A percentile compares a stretch with the other conserved stretches of the same genome.
phyloP scores from a whole-genome alignment of 2,113 vertebrate genomes.

The Mus pahari region DNA sequence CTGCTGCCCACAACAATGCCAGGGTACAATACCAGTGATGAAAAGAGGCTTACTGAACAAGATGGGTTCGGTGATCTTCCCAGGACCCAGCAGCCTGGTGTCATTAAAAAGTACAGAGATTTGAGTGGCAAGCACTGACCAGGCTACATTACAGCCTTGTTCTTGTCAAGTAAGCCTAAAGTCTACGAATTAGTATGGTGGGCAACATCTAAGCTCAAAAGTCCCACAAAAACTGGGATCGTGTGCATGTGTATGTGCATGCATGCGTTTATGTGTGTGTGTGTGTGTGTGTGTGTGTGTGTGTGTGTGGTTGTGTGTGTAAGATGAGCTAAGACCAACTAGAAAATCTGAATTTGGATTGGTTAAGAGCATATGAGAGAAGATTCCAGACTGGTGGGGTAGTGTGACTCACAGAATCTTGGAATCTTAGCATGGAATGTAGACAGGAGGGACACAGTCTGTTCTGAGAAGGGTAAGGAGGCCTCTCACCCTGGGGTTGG shows the following conservation, averaged over 20 bases:
- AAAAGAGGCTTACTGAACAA: not conserved
- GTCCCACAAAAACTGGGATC: accelerated
- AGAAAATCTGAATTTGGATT: not conserved
- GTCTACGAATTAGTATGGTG: not conserved
- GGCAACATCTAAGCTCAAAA: not conserved
- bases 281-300: not conserved
- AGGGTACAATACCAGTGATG: not conserved
- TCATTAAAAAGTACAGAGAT: not conserved
- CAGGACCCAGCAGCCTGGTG: not conserved
- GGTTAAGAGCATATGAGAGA: not conserved
- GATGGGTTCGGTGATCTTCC: not conserved
- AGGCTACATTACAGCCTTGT: accelerated
- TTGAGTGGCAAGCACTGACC: not conserved
- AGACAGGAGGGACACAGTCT: not conserved
- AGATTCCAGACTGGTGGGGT: conserved; percentile 38
- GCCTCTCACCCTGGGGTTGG: conserved; percentile 17
- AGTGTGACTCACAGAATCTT: conserved; percentile 74
- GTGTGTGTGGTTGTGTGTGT: not conserved
- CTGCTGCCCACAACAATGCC: not conserved
- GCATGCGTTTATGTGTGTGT: not conserved
- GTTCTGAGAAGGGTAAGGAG: conserved; percentile 63
- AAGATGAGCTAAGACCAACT: not conserved
- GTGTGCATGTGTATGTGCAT: not conserved
- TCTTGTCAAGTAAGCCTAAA: too few species aligned
- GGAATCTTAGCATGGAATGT: conserved; percentile 63